Evolutionary conservation across 2,888 invertebrate genomes (phyloP).

Genomic region (Operophtera brumata): DNA sequence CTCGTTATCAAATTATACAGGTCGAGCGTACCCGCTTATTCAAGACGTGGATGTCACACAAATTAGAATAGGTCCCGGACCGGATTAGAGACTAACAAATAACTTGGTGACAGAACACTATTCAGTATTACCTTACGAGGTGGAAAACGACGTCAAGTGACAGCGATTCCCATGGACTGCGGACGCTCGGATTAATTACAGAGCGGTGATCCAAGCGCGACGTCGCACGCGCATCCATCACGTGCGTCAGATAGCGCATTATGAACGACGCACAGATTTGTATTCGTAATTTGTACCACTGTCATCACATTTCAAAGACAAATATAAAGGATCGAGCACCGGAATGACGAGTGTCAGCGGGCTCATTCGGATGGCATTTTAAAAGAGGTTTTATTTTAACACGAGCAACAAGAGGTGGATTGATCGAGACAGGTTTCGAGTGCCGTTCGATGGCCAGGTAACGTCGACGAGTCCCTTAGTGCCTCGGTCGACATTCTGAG

Average conservation of each 20-base stretch:
- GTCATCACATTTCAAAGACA: slow-evolving; percentile 82
- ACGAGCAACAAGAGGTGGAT: slow-evolving; percentile 78
- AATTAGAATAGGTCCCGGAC: slow-evolving; percentile 50
- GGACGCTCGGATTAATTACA: slow-evolving; percentile 74
- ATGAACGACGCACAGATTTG: slow-evolving; percentile 79
- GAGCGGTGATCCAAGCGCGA: slow-evolving; percentile 64
- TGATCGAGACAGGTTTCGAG: slow-evolving; percentile 81
- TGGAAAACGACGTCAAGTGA: slow-evolving; percentile 69
- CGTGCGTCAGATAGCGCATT: slow-evolving; percentile 72
- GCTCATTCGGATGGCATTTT: slow-evolving; percentile 76
- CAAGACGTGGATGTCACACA: slow-evolving; percentile 27
- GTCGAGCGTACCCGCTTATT: slow-evolving; percentile 19
- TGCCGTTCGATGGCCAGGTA: slow-evolving; percentile 64
- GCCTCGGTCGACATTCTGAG: slow-evolving; percentile 69
- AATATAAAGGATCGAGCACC: slow-evolving; percentile 79
- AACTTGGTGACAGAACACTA: slow-evolving; percentile 60
- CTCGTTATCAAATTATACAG: slow-evolving; percentile 73
- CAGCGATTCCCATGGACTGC: slow-evolving; percentile 69
- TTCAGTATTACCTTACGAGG: slow-evolving; percentile 62
- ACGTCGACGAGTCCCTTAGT: slow-evolving; percentile 64
- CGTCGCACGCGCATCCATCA: slow-evolving; percentile 71
- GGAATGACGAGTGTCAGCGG: slow-evolving; percentile 78
- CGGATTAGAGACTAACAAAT: slow-evolving; percentile 55
- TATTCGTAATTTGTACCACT: slow-evolving; percentile 80
- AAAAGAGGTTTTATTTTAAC: slow-evolving; percentile 77